Evolutionary conservation across 2,888 invertebrate genomes (phyloP), one percentile per base, ranked within the genome.

Genomic region (Zygogramma bicolorata): DNA sequence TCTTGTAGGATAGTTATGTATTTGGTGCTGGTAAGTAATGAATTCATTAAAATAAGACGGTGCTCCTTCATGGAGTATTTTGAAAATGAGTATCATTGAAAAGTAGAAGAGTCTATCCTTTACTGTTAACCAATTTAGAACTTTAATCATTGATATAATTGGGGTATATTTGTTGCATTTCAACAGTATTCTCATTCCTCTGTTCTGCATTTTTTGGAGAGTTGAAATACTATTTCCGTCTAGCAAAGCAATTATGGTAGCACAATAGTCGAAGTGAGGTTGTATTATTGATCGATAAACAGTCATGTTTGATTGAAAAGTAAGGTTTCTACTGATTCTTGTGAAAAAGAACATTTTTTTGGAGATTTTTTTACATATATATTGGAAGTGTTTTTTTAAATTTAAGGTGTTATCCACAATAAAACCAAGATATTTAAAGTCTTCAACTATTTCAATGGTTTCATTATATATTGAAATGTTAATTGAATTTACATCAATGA

Each of bases 381-480:
- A 58, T n/a, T 49, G 38, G 25, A 65, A 20, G 40, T 66, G 57
- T 34, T 40, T 53, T 57, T 58, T 66, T 13, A 49, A 46, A 18
- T 46, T 49, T 20, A 66, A 66, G n/a, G 40, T 66, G 27, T 58
- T n/a, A n/a, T n/a, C 40, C 31, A 61, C 2, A 8, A 66, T 66
- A 20, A 65, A 65, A 20, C 38, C 38, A 25, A 65, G 31, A 27
- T 65, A 65, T 46, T 65, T 65, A 29, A 25, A 46, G 29, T 49
- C 34, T 53, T 65, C 65, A 25, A 65, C 65, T 15, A 65, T 65
- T 49, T n/a, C n/a, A n/a, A n/a, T n/a, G n/a, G n/a, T n/a, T n/a
- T n/a, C n/a, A n/a, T n/a, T n/a, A n/a, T n/a, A n/a, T n/a, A n/a
- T n/a, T n/a, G n/a, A n/a, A n/a, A n/a, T n/a, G n/a, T n/a, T n/a